These are phyloP conservation scores for Patagioenas fasciata DNA, from an alignment of 2,113 vertebrate species.

Conservation along the genomic window DNA sequence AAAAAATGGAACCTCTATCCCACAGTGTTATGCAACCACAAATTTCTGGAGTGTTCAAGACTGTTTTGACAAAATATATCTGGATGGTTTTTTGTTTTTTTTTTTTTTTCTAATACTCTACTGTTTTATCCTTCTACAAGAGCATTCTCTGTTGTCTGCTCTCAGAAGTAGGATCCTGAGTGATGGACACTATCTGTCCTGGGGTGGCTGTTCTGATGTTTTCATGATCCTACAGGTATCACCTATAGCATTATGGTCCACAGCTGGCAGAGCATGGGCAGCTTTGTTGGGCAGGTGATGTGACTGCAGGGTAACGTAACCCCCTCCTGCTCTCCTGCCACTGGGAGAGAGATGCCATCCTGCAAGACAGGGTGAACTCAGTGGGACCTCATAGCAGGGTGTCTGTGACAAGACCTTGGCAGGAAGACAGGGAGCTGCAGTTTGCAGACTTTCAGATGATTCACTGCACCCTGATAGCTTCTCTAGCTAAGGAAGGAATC, in stretches of 20 bases:
- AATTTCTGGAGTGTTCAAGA: not conserved
- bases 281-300: not conserved
- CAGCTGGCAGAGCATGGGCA: not conserved
- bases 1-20: not conserved
- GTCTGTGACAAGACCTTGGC: too few relatives aligned
- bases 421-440: not conserved
- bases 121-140: not conserved
- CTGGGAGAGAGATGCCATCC: not conserved
- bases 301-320: not conserved
- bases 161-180: not conserved
- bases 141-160: not conserved
- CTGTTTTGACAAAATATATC: not conserved
- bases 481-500: not conserved
- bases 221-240: not conserved
- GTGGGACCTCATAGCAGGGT: too few relatives aligned
- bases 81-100: not conserved
- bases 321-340: not conserved
- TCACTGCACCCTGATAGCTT: not conserved
- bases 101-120: not conserved
- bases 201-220: not conserved
- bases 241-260: not conserved
- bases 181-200: not conserved
- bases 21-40: accelerated
- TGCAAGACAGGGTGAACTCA: not conserved
- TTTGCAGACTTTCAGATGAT: not conserved